Percentiles rank a stretch among this genome's conserved stretches.
phyloP scores from a whole-genome alignment of 1,140 invertebrate species.

The Monomorium pharaonis region DNA sequence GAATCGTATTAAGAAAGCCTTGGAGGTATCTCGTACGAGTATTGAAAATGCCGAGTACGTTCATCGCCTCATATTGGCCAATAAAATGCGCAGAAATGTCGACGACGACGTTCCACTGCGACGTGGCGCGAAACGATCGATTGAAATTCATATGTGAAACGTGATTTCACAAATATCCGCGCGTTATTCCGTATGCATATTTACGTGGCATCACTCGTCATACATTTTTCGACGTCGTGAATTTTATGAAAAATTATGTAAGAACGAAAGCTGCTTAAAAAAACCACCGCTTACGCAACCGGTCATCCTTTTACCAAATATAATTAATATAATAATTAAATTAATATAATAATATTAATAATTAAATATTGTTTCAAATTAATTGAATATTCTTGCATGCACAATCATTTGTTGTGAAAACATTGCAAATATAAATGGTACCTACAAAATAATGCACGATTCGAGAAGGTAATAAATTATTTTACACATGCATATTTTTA shows the following conservation, averaged over 20 bases:
- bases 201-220: not conserved
- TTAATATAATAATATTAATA: not conserved
- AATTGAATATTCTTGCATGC: too few relatives aligned
- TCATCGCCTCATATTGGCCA: conserved; percentile 82
- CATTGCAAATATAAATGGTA: not conserved
- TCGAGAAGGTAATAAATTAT: not conserved
- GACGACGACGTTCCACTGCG: conserved; percentile 67
- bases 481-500: not conserved
- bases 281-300: not conserved
- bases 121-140: conserved; percentile 44
- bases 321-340: not conserved
- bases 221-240: not conserved
- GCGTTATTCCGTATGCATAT: not conserved
- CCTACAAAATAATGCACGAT: not conserved
- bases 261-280: not conserved
- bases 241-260: not conserved
- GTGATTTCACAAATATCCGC: conserved; percentile 2
- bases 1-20: conserved; percentile 83
- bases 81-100: conserved; percentile 78
- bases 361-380: too few relatives aligned
- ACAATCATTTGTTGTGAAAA: not conserved
- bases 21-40: conserved; percentile 74
- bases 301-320: not conserved
- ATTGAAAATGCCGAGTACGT: conserved; percentile 77
- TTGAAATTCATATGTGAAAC: conserved; percentile 38